These are phyloP conservation scores for Uropetala carovei DNA, from an alignment of 2,888 invertebrate genomes.

Conservation along the genomic window DNA sequence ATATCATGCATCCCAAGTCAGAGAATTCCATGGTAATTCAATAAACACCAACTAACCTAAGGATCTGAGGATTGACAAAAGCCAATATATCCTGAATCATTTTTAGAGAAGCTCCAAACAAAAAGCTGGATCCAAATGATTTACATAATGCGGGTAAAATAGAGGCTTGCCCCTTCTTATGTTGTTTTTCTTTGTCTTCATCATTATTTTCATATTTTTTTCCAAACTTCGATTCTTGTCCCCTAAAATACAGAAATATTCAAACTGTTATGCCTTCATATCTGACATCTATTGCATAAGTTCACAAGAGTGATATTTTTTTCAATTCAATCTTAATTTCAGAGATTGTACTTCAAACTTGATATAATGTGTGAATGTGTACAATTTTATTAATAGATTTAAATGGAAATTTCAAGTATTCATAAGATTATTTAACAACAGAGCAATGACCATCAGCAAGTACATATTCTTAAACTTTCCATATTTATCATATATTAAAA, in stretches of 20 bases:
- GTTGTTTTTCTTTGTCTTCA: neutral
- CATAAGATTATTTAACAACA: too few species aligned
- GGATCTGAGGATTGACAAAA: conserved; percentile 76
- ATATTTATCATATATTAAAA: too few species aligned
- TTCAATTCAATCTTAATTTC: too few species aligned
- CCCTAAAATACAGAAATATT: neutral
- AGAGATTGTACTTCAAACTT: too few species aligned
- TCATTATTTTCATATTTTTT: neutral
- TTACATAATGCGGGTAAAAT: conserved; percentile 74
- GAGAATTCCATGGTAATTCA: too few species aligned
- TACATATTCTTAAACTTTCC: too few species aligned
- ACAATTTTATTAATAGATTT: too few species aligned
- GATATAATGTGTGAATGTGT: too few species aligned
- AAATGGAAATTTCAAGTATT: too few species aligned
- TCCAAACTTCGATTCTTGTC: neutral
- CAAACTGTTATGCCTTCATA: too few species aligned
- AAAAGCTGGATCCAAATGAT: conserved; percentile 75
- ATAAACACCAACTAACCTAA: conserved; percentile 73
- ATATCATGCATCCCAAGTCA: too few species aligned
- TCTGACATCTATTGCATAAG: neutral
- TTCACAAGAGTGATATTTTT: neutral
- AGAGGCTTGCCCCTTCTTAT: conserved; percentile 71
- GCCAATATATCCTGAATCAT: conserved; percentile 75
- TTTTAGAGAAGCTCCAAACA: conserved; percentile 75
- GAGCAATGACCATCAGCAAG: too few species aligned